These are phyloP conservation scores for Apus apus DNA, from an alignment of 2,113 vertebrate genomes.

Conservation along the genomic window DNA sequence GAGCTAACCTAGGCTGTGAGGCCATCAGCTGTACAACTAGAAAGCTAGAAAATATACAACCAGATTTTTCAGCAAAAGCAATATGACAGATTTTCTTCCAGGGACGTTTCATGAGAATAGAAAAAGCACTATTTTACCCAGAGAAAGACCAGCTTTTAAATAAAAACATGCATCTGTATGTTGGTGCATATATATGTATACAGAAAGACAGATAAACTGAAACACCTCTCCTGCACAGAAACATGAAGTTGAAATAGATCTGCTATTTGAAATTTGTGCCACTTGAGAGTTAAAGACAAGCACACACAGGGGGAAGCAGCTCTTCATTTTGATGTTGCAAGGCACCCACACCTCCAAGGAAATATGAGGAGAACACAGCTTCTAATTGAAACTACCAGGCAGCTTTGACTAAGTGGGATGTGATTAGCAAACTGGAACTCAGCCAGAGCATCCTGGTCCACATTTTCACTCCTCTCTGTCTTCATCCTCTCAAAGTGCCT, in stretches of 20 bases:
- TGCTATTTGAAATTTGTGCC: background rate
- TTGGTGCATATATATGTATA: background rate
- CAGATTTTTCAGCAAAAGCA: background rate
- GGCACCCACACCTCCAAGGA: constrained; percentile 9
- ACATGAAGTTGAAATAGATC: background rate
- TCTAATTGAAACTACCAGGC: constrained; percentile 31
- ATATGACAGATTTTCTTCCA: background rate
- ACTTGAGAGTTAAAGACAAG: background rate
- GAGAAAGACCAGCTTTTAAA: background rate
- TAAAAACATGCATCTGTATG: background rate
- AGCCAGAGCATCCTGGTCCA: constrained; percentile 14
- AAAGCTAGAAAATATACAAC: background rate
- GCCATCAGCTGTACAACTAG: background rate
- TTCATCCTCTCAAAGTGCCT: background rate
- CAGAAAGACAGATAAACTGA: background rate
- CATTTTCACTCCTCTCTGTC: constrained; percentile 1
- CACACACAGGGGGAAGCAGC: background rate
- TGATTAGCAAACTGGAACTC: constrained; percentile 35
- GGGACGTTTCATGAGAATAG: background rate
- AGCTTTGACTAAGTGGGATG: constrained; percentile 7
- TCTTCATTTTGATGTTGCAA: constrained; percentile 18
- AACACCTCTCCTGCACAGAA: background rate
- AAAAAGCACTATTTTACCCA: background rate
- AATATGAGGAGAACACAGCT: background rate
- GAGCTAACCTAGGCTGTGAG: background rate